Base-by-base conservation (phyloP, 2,888 invertebrate species). In the Drosophila nigricruria region DNA sequence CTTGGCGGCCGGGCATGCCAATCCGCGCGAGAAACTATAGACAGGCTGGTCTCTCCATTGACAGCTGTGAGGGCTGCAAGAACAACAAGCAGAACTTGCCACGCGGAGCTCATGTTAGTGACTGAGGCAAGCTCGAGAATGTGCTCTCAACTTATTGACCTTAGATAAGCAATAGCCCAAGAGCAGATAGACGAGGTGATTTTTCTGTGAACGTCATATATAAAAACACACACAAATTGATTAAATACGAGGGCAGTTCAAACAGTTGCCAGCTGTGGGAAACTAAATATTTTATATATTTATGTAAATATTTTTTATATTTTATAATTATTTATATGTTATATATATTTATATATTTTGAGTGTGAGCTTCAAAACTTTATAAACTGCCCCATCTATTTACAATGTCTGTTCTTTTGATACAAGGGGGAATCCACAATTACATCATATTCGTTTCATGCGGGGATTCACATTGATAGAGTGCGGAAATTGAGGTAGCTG, bases 1-100 rank as follows among this genome's bases (percentile, higher is more conserved):
- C 77, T 73, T 0, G 95, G 94, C 0, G 95, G 95, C 79, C 95
- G 94, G 0, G 96, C 96, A 0, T 94, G 92, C 96, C 96, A 96
- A 64, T 95, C 94, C 0, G 92, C 82, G 40, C 96, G 93, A 1
- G 94, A 89, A 0, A 96, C 93, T 43, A 96, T 93, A 53, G 80
- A 70, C 8, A 86, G 65, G 6, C 89, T 81, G 18, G 47, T 32
- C 1, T 63, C 66, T 20, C 49, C 79, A 47, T 49, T 49, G 32
- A 62, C 58, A 34, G 49, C 68, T 14, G 49, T 9, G 38, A 76
- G 20, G n/a, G 68, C 47, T 18, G 54, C 8, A 16, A 56, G 61
- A 27, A 36, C 54, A 25, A 64, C 9, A 27, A 68, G 16, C 12
- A 70, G 14, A 4, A 50, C 45, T 9, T 53, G 49, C 54, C 54